A percentile compares a stretch with the other conserved stretches of the same genome.
Evolutionary conservation across 1,140 invertebrate genomes (phyloP).

Genomic region (Ericerus pela): DNA sequence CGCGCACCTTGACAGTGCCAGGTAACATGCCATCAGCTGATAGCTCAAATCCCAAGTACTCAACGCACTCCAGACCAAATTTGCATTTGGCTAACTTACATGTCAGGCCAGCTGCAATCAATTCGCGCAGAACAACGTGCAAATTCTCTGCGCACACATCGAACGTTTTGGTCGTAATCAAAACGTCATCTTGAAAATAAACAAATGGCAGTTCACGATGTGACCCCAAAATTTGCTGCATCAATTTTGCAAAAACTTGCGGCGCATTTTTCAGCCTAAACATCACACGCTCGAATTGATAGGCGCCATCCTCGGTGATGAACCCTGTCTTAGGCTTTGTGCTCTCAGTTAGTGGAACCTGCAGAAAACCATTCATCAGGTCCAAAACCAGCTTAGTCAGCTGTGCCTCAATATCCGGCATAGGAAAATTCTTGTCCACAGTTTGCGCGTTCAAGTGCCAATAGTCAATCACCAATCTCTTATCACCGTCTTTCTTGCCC

Average conservation of each 20-base stretch:
- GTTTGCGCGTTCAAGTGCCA: slow-evolving; percentile 31
- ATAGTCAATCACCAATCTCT: slow-evolving; percentile 26
- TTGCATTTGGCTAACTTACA: not conserved
- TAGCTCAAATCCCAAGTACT: not conserved
- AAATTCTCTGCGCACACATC: not conserved
- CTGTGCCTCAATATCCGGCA: slow-evolving; percentile 37
- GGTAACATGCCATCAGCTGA: not conserved
- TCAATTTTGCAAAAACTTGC: not conserved
- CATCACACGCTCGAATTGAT: slow-evolving; percentile 19
- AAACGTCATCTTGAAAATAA: not conserved
- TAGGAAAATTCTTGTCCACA: slow-evolving; percentile 34
- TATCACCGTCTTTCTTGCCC: not conserved
- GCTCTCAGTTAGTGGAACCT: slow-evolving; percentile 25
- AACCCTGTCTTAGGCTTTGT: slow-evolving; percentile 26
- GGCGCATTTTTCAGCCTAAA: slow-evolving; percentile 23
- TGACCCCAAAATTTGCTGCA: not conserved
- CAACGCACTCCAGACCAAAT: not conserved
- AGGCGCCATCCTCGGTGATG: slow-evolving; percentile 14
- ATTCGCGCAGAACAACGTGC: not conserved
- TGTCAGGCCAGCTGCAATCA: not conserved
- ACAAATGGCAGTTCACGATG: not conserved
- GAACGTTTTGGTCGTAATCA: not conserved
- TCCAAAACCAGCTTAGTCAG: slow-evolving; percentile 35
- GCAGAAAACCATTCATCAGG: slow-evolving; percentile 31
- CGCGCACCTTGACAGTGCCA: not conserved